Conservation (phyloP, 1,140 invertebrate genomes). For the Drosophila bocki region DNA sequence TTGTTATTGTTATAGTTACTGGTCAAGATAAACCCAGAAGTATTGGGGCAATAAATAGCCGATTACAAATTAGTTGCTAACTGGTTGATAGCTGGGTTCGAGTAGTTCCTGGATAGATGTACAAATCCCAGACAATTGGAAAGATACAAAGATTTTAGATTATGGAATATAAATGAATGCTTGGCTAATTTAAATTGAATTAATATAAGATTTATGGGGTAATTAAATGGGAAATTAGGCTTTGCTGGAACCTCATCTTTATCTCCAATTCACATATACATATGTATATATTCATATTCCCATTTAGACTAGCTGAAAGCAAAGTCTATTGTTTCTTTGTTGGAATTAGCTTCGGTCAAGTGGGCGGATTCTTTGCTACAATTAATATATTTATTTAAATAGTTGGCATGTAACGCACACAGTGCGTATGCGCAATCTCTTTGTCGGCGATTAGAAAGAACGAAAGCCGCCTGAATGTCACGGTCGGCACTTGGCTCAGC, state of each 20-base stretch:
- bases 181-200: neutral
- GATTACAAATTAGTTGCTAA: slow-evolving; percentile 32
- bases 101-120: neutral
- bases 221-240: neutral
- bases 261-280: neutral
- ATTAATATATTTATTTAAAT: neutral
- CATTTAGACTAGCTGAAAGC: neutral
- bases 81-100: neutral
- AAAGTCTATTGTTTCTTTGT: slow-evolving; percentile 24
- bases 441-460: slow-evolving; percentile 19
- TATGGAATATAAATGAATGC: neutral
- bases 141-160: neutral
- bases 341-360: neutral
- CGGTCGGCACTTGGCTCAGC: slow-evolving; percentile 11
- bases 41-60: slow-evolving; percentile 1
- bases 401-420: slow-evolving; percentile 12
- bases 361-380: slow-evolving; percentile 9
- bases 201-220: neutral
- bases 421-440: slow-evolving; percentile 47
- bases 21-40: slow-evolving; percentile 22
- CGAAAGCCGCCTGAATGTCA: slow-evolving; percentile 25
- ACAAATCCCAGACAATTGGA: neutral
- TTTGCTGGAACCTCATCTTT: neutral
- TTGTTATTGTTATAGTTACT: neutral
- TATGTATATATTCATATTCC: too few species aligned